Evolutionary conservation across 2,888 invertebrate species (phyloP).

Genomic region (Baronia brevicornis): DNA sequence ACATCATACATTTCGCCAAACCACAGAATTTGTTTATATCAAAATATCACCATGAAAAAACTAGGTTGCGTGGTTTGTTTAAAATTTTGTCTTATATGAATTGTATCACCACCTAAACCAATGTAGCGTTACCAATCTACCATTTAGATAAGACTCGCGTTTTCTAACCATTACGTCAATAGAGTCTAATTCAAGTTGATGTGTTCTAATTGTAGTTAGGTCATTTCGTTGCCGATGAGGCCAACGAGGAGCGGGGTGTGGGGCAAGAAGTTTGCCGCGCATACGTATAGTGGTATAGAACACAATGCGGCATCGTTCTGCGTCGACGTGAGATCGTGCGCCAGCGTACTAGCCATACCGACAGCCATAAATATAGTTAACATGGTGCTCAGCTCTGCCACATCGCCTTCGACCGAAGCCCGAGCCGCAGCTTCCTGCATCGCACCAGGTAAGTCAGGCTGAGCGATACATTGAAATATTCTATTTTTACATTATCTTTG

Average conservation of each 20-base stretch:
- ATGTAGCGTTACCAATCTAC: slow-evolving; percentile 26
- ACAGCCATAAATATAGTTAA: slow-evolving; percentile 48
- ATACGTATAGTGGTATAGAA: slow-evolving; percentile 49
- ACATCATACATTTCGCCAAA: no score
- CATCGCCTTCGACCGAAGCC: slow-evolving; percentile 29
- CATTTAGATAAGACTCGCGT: slow-evolving; percentile 26
- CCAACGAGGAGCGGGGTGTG: slow-evolving; percentile 24
- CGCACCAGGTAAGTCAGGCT: slow-evolving; percentile 52
- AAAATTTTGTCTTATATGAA: slow-evolving; percentile 15
- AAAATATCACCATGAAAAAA: no score
- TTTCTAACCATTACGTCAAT: slow-evolving; percentile 17
- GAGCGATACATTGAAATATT: no score
- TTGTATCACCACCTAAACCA: slow-evolving; percentile 21
- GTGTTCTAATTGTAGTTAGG: slow-evolving; percentile 24
- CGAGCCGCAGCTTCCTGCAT: slow-evolving; percentile 20
- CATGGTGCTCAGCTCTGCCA: slow-evolving; percentile 33
- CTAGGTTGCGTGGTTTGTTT: no score
- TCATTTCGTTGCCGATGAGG: slow-evolving; percentile 23
- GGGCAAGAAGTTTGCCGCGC: slow-evolving; percentile 33
- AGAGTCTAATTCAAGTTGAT: slow-evolving; percentile 22
- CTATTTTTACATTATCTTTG: slow-evolving; percentile 21
- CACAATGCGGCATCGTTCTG: slow-evolving; percentile 62
- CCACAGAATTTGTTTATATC: no score
- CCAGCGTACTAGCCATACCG: slow-evolving; percentile 46
- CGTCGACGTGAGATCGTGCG: slow-evolving; percentile 55